Evolutionary conservation across 2,888 invertebrate genomes (phyloP).

Genomic region (Poecilus cupreus): DNA sequence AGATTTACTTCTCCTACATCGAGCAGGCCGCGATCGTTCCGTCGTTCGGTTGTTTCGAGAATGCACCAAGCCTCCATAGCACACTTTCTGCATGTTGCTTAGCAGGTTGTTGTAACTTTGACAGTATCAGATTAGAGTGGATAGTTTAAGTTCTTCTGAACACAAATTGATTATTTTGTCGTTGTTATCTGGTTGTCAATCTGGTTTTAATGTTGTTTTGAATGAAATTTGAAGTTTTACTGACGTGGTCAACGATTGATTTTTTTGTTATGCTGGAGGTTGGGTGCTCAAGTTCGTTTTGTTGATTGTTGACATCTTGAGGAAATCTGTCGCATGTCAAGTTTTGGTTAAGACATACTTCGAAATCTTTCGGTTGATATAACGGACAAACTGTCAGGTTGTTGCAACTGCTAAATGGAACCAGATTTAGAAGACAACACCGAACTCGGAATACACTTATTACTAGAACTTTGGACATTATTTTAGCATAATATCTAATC

Average conservation of each 20-base stretch:
- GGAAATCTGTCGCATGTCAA: not conserved
- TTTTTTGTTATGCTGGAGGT: slow-evolving; percentile 1
- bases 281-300: no score
- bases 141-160: slow-evolving; percentile 38
- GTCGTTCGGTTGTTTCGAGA: not conserved
- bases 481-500: no score
- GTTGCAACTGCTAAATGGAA: not conserved
- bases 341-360: not conserved
- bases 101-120: slow-evolving; percentile 21
- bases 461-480: no score
- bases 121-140: slow-evolving; percentile 33
- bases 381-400: no score
- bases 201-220: not conserved
- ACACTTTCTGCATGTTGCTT: slow-evolving; percentile 8
- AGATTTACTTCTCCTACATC: slow-evolving; percentile 28
- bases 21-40: not conserved
- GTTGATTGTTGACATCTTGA: not conserved
- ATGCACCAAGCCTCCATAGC: slow-evolving; percentile 13
- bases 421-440: no score
- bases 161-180: slow-evolving; percentile 43
- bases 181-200: slow-evolving; percentile 29
- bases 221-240: slow-evolving; percentile 16
- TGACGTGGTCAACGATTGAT: slow-evolving; percentile 1
- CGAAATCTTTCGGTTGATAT: not conserved
- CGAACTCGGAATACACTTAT: no score